Evolutionary conservation across 2,797 vertebrate species (phyloP), one percentile per base, ranked within the genome.

Genomic region (Podargus strigoides): DNA sequence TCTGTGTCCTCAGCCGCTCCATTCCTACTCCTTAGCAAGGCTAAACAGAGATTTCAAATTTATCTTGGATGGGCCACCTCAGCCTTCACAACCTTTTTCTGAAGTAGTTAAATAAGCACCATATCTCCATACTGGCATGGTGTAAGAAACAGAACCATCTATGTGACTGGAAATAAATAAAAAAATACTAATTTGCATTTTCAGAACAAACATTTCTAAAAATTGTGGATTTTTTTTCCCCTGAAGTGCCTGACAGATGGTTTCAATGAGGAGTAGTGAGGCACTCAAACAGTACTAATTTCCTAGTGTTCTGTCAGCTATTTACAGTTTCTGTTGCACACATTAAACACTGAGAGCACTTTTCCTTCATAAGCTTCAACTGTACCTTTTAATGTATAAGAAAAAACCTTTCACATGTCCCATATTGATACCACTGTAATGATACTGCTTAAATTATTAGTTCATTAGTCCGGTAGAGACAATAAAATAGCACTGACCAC

Each of bases 241-340:
- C 85, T 42, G 95, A 96, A 96, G 89, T 87, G 84, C 90, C 52
- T 96, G 96, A 97, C 97, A 98, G 97, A 98, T 97, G 97, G 97
- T 75, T 68, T 90, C 88, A 95, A 58, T 72, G 96, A 96, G 90
- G 75, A 95, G 94, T 95, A 91, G 84, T 75, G 90, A 96, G 86
- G 92, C 93, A 79, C 87, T 97, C 89, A 89, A 96, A 89, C 78
- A 75, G 87, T 81, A 94, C 67, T 72, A 86, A 93, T 94, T 97
- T 97, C 95, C 96, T 93, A 92, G 76, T 90, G 93, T 97, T 97
- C 97, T 85, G 76, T 96, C 94, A 97, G 96, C 96, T 97, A 96
- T 95, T 97, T 97, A 85, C 85, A 95, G 85, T 95, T 94, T 94
- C 96, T 94, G n/a, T 94, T 96, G 92, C 90, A 96, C 84, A 96